Evolutionary conservation across 2,888 invertebrate species (phyloP).

Genomic region (Julus scandinavius): DNA sequence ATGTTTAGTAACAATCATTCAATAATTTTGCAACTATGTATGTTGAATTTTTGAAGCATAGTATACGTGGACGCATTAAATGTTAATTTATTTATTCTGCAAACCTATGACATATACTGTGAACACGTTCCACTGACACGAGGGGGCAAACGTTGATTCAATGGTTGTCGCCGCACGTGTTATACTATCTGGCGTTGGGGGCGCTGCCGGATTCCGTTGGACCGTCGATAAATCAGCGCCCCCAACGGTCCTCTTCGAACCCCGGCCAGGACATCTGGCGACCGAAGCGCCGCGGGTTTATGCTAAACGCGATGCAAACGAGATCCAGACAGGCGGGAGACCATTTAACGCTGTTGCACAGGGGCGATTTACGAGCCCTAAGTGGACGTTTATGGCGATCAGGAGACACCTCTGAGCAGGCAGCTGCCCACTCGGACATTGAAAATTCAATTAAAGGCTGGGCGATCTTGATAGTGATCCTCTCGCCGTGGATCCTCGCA

Average conservation of each 20-base stretch:
- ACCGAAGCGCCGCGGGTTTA: neutral
- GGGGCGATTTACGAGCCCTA: constrained; percentile 9
- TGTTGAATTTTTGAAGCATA: no score
- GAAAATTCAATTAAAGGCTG: constrained; percentile 10
- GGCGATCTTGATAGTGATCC: constrained; percentile 19
- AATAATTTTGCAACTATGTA: no score
- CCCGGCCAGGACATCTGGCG: neutral
- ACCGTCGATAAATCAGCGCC: neutral
- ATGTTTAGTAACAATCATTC: no score
- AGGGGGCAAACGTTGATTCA: no score
- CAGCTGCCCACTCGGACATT: constrained; percentile 27
- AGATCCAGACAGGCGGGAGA: neutral
- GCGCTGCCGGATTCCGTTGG: neutral
- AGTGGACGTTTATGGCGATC: constrained; percentile 21
- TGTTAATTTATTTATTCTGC: no score
- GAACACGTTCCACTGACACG: no score
- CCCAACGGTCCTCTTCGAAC: neutral
- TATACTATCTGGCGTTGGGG: neutral
- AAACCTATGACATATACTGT: no score
- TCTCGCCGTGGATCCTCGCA: neutral
- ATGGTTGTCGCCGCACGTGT: no score
- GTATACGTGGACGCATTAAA: no score
- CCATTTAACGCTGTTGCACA: neutral
- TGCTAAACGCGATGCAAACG: neutral
- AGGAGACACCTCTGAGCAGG: constrained; percentile 21